These are phyloP conservation scores for Nycteola revayana DNA, from an alignment of 2,888 invertebrate species.

Conservation along the genomic window DNA sequence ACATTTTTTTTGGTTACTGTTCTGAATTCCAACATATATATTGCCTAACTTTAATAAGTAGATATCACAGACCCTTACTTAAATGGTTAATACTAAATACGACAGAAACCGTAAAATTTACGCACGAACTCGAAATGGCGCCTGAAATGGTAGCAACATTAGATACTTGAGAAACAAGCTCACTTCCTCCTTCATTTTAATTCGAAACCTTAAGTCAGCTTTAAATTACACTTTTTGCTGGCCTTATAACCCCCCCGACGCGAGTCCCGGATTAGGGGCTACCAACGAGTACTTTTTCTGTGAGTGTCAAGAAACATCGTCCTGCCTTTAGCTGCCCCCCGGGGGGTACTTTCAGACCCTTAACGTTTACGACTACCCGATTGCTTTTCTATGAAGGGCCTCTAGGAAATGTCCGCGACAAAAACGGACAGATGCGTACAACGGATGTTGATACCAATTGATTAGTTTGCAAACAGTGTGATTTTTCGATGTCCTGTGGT, in stretches of 20 bases:
- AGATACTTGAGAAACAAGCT: constrained; percentile 24
- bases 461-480: constrained; percentile 47
- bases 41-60: too few species aligned
- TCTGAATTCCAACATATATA: too few species aligned
- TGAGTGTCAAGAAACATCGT: constrained; percentile 74
- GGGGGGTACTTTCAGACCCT: constrained; percentile 81
- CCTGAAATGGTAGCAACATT: too few species aligned
- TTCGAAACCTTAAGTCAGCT: constrained; percentile 79
- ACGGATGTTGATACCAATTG: constrained; percentile 60
- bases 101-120: too few species aligned
- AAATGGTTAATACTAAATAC: too few species aligned
- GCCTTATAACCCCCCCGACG: constrained; percentile 74
- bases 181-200: constrained; percentile 71
- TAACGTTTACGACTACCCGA: constrained; percentile 85
- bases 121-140: too few species aligned
- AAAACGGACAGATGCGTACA: constrained; percentile 67
- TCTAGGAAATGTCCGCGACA: constrained; percentile 60
- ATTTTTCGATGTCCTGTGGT: constrained; percentile 39
- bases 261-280: constrained; percentile 68
- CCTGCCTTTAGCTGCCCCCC: constrained; percentile 78
- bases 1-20: too few species aligned
- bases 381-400: constrained; percentile 83
- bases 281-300: constrained; percentile 72
- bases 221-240: constrained; percentile 80
- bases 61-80: too few species aligned